Evolutionary conservation across 2,888 invertebrate species (phyloP), one percentile per base, ranked within the genome.

Genomic region (Thymelicus acteon): DNA sequence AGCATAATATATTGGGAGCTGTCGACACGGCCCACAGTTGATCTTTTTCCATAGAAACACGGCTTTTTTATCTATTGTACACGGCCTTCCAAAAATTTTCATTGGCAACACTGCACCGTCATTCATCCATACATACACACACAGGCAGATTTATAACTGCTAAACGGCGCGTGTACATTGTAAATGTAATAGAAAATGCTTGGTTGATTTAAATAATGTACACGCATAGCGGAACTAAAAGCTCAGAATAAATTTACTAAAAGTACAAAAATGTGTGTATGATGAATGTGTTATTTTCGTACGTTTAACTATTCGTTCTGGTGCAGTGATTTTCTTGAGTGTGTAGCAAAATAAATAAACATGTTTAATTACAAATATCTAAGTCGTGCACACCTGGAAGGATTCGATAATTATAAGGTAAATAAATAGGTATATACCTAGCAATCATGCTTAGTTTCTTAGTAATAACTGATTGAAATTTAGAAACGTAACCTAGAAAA

Each of bases 361-460:
- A 93, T 93, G 92, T 89, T 96, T 85, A 95, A 96, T 85, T 95
- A 95, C 80, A 96, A 97, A 88, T 99, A 99, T 92, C 94, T 99
- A 76, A 95, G 95, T 68, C 95, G 95, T 77, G 97, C 97, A 80
- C 97, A 98, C 85, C 95, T 99, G 72, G 95, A 96, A 85, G 99
- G 99, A 77, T 99, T 99, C 93, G 98, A 98, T 92, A 97, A 97
- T 89, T 99, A 99, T 87, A 98, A 98, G 96, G 98, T 93, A 87
- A 76, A 57, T 31, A 10, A 54, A 24, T 19, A 19, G 19, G 19
- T 19, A n/a, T n/a, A n/a, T n/a, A 54, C 24, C 0, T 54, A 54
- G 24, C 12, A 24, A 24, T 8, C 3, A 54, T 24, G 3, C 24
- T 24, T 54, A 57, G 3, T 8, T 57, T 37, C 12, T 4, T 57